Evolutionary conservation across 2,797 vertebrate species (phyloP).

Genomic region (Phylloscopus collybita): DNA sequence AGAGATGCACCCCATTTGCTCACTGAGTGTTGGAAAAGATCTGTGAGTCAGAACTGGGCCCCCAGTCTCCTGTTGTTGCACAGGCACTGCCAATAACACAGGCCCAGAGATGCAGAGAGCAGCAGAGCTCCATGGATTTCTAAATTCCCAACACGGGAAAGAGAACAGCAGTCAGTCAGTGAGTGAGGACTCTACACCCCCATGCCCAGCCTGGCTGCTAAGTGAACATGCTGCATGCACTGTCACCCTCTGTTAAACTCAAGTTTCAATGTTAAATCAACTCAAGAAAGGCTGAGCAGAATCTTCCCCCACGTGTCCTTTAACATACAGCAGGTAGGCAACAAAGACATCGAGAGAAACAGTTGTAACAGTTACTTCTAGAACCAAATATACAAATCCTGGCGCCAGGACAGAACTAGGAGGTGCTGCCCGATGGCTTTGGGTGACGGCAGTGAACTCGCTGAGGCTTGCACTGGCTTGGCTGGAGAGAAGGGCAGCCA

Average conservation of each 20-base stretch:
- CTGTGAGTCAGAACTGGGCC: background rate
- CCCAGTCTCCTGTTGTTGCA: background rate
- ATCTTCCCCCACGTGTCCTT: conserved; percentile 68
- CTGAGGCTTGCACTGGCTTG: conserved; percentile 97
- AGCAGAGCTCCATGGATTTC: background rate
- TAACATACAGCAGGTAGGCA: conserved; percentile 69
- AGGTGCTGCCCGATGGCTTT: conserved; percentile 96
- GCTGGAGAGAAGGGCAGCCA: conserved; percentile 99
- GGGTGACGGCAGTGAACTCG: conserved; percentile 98
- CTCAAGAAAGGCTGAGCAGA: conserved; percentile 28
- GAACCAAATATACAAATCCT: conserved; percentile 99
- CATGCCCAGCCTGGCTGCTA: conserved; percentile 15
- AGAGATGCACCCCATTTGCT: background rate
- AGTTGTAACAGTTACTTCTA: conserved; percentile 82
- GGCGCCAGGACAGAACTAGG: conserved; percentile 96
- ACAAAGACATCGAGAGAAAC: conserved; percentile 78
- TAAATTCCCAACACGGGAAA: background rate
- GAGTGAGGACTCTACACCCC: conserved; percentile 11
- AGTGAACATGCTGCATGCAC: conserved; percentile 69
- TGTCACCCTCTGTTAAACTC: background rate
- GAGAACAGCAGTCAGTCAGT: conserved; percentile 10
- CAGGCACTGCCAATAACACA: background rate
- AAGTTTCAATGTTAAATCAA: conserved; percentile 21
- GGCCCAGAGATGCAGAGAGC: background rate
- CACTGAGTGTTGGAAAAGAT: background rate